phyloP scores from a whole-genome alignment of 1,140 invertebrate species.

The Tetramorium alpestre region DNA sequence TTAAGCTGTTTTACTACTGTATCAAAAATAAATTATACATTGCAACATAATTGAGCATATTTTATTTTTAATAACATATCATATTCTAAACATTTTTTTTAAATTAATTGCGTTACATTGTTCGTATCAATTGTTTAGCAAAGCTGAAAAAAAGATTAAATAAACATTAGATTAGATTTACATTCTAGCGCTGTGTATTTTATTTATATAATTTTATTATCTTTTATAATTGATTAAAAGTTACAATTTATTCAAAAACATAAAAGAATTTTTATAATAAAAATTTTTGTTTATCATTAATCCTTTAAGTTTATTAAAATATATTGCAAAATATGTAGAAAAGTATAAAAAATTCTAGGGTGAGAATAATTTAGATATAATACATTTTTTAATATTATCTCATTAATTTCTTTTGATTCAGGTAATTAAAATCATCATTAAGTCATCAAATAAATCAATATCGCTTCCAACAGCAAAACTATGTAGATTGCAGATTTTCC shows the following conservation, averaged over 20 bases:
- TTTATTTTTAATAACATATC: neutral
- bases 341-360: neutral
- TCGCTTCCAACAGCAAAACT: neutral
- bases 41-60: neutral
- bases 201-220: neutral
- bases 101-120: neutral
- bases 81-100: neutral
- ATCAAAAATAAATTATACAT: neutral
- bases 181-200: neutral
- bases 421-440: neutral
- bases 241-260: neutral
- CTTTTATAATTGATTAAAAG: neutral
- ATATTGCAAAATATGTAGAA: neutral
- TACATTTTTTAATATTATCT: neutral
- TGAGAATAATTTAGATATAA: neutral
- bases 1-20: neutral
- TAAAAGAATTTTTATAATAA: neutral
- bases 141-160: neutral
- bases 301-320: neutral
- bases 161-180: neutral
- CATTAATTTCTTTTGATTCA: neutral
- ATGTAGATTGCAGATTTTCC: conserved; percentile 7
- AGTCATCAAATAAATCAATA: conserved; percentile 19
- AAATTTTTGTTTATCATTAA: neutral
- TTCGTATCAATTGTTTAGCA: neutral